Base-by-base conservation (phyloP, 2,113 vertebrate species). In the Brienomyrus brachyistius region DNA sequence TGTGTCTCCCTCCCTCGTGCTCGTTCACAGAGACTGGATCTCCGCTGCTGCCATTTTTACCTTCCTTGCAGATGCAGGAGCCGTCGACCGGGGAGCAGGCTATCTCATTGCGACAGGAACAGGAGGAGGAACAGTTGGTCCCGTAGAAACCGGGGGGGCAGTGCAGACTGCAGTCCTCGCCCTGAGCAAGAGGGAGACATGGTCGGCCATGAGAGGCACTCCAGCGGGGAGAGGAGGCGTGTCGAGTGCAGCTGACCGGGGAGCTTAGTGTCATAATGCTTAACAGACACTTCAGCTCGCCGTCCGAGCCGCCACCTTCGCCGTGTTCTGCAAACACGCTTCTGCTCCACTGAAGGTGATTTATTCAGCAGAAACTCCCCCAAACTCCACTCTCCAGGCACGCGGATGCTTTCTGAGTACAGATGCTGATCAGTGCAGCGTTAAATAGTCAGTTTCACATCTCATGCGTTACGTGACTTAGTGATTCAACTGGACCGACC, bases 51-150 rank as follows among this genome's bases (percentile, higher is more conserved):
- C 11, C 48, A 88, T 54, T 5, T 56, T 91, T 97, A 99, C 98
- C 98, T 96, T 98, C 97, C 93, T 92, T 97, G 95, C 98, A 99
- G 92, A 96, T 92, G 88, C 98, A 99, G 89, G 96, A 97, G 23
- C 98, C 98, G 2, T 99, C 97, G 82, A 97, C 92, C 0, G 97
- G 97, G 89, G 97, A 99, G 92, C 98, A 99, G 13, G 94, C 90
- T 0, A 96, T 98, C 0, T 96, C 94, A 1, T 99, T 98, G 91
- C 94, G 94, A 94, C 98, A 99, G 93, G 95, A 95, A 89, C 98
- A 99, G n/a, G 96, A 90, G 0, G 95, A 98, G 0, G 97, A 97
- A 93, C 98, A 99, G 91, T 97, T 98, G 90, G 95, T 93, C 19
- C 98, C 98, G 0, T 96, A 98, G 86, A 97, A 97, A 86, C 97